A percentile compares a stretch with the other conserved stretches of the same genome.
These are phyloP conservation scores for Hipposideros armiger DNA, from an alignment of 2,113 vertebrate species.

Conservation along the genomic window DNA sequence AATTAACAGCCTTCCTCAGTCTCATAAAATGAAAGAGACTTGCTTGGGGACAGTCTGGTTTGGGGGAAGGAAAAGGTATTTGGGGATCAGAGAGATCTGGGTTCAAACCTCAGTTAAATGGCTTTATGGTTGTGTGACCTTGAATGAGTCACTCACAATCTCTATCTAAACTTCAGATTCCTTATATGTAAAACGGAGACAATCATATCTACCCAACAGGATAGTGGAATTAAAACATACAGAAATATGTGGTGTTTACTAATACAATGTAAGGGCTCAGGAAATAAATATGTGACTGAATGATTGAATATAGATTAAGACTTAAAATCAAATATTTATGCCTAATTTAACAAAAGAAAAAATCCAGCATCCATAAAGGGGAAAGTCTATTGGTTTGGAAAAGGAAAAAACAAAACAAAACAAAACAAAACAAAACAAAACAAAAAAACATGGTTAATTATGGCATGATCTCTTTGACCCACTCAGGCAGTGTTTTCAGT, in stretches of 20 bases:
- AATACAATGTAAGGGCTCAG: not conserved
- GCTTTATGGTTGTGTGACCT: not conserved
- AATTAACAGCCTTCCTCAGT: not conserved
- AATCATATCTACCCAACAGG: not conserved
- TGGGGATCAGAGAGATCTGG: not conserved
- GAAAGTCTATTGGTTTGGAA: not conserved
- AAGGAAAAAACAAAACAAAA: not conserved
- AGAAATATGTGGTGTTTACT: not conserved
- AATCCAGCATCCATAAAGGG: not conserved
- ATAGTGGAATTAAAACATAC: not conserved
- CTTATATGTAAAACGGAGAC: not conserved
- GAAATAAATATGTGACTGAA: not conserved
- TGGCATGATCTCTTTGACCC: no score
- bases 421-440: not conserved
- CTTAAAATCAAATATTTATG: not conserved
- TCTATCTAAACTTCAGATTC: not conserved
- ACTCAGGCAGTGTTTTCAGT: not conserved
- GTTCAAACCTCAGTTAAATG: not conserved
- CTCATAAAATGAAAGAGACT: conserved; percentile 1
- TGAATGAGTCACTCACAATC: not conserved
- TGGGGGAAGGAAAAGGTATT: not conserved
- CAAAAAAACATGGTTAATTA: not conserved
- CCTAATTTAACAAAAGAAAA: not conserved
- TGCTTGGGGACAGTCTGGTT: not conserved
- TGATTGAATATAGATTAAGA: not conserved